Percentiles rank a stretch among this genome's conserved stretches.
Evolutionary conservation across 2,113 vertebrate genomes (phyloP).

Genomic region (Axis porcinus): DNA sequence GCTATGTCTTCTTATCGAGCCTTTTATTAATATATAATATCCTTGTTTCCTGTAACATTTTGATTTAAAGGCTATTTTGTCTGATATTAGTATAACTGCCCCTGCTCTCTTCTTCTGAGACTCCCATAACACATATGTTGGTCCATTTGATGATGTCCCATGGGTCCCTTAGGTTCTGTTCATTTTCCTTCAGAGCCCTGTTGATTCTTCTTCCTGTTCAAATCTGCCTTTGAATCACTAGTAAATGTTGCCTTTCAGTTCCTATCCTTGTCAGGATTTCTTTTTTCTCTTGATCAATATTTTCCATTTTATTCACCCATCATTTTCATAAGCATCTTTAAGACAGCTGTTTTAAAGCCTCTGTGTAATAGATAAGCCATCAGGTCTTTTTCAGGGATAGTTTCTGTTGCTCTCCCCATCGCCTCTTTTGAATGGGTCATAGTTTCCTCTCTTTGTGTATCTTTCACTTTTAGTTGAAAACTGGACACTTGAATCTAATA

Average conservation of each 20-base stretch:
- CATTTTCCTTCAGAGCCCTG: neutral
- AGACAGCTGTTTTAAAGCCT: neutral
- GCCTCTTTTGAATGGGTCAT: neutral
- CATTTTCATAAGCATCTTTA: neutral
- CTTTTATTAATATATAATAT: neutral
- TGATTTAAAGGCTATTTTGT: neutral
- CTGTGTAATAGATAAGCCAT: neutral
- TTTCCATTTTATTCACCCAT: neutral
- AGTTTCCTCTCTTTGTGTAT: neutral
- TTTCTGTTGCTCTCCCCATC: neutral
- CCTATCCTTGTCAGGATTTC: neutral
- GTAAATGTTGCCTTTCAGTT: neutral
- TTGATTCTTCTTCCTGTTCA: neutral
- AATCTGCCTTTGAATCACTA: neutral
- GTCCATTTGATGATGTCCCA: neutral
- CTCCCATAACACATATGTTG: neutral
- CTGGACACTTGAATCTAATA: neutral
- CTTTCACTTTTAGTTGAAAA: neutral
- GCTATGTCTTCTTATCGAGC: neutral
- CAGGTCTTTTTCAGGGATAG: neutral
- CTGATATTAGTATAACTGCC: neutral
- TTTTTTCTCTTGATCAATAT: neutral
- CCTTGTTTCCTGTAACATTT: neutral
- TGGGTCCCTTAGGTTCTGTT: neutral
- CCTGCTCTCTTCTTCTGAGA: neutral